Evolutionary conservation across 1,140 invertebrate species (phyloP), one percentile per base, ranked within the genome.

Genomic region (Neotoxoptera formosana): DNA sequence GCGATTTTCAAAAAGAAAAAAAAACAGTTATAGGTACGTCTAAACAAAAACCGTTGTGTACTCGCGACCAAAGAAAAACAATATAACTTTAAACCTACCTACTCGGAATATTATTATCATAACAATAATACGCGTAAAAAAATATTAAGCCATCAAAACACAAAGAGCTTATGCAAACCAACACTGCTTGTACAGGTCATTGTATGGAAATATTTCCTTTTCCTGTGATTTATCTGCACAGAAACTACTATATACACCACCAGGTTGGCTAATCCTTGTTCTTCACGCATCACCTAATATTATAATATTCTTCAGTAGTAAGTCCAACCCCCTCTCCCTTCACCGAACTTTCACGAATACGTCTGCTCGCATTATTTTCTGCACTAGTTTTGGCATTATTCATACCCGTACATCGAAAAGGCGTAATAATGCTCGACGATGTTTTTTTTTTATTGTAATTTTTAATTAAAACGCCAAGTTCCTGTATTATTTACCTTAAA

Each of bases 191-290:
- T n/a, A 67, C 60, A 67, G 60, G n/a, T 76, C 60, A 76, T 76
- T 76, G 60, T n/a, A 76, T 76, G 30, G n/a, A n/a, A 76, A 76
- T n/a, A 76, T 76, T 76, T 76, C 60, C 60, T 76, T 67, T 76
- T 76, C 60, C 60, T 76, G 60, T n/a, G n/a, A n/a, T 76, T n/a
- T 76, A 76, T 76, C n/a, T 76, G n/a, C 60, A 76, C 11, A 14
- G n/a, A n/a, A 76, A 76, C 60, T n/a, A 76, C 17, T n/a, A 34
- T 3, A 76, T 76, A 14, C 60, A 30, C n/a, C 60, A 34, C 14
- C 60, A 34, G 60, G 14, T 76, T 76, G 60, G 30, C 30, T n/a
- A 76, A 76, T 76, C 30, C 60, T 6, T 76, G 60, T 76, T 76
- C 60, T 34, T 76, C 30, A n/a, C n/a, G 60, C 60, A 76, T 76